phyloP scores from a whole-genome alignment of 2,797 vertebrate species.

The Chanos chanos region DNA sequence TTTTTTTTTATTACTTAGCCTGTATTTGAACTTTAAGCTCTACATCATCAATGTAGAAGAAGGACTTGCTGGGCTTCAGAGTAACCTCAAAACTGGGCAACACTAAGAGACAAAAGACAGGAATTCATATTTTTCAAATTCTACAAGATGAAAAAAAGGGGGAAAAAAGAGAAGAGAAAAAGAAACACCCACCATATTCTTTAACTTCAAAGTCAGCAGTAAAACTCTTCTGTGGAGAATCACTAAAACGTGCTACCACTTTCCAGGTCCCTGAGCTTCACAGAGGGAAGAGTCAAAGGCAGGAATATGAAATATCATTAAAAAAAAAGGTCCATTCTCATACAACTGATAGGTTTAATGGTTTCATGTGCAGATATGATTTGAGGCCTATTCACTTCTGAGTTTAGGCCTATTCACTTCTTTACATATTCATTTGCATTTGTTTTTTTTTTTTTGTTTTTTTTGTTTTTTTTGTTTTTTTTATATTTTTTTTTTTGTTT shows the following conservation, averaged over 20 bases:
- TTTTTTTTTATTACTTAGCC: slow-evolving; percentile 58
- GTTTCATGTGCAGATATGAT: too few species aligned
- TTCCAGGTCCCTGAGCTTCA: slow-evolving; percentile 79
- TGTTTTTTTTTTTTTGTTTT: too few species aligned
- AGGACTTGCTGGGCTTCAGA: slow-evolving; percentile 39
- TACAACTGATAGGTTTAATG: too few species aligned
- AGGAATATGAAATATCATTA: neutral
- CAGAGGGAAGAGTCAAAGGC: neutral
- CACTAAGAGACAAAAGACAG: slow-evolving; percentile 46
- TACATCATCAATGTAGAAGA: slow-evolving; percentile 57
- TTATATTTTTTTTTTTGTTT: too few species aligned
- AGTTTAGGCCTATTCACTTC: too few species aligned
- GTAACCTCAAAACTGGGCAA: slow-evolving; percentile 70
- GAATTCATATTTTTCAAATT: neutral
- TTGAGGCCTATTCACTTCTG: neutral
- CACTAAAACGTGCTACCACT: slow-evolving; percentile 65
- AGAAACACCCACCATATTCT: slow-evolving; percentile 84
- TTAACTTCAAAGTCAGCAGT: slow-evolving; percentile 81
- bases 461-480: too few species aligned
- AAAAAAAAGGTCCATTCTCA: too few species aligned
- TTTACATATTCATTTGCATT: too few species aligned
- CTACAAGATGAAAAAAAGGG: neutral
- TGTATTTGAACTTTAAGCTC: slow-evolving; percentile 50
- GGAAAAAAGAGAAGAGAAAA: too few species aligned
- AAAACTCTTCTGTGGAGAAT: slow-evolving; percentile 66